Base-by-base conservation (phyloP, 2,113 vertebrate species). In the Bolborhynchus lineola region DNA sequence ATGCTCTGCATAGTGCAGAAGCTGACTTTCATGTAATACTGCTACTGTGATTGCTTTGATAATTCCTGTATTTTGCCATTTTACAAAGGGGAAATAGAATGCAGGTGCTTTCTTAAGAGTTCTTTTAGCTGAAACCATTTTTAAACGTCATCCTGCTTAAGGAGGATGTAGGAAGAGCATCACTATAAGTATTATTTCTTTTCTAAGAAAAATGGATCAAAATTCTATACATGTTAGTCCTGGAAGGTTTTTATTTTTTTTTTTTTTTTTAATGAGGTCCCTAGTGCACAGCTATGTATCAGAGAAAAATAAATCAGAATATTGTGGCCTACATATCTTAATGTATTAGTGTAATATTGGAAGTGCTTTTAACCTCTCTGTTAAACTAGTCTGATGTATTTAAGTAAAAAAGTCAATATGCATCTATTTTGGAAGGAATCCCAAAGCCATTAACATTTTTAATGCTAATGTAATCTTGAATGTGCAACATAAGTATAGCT, bases 361-460 rank as follows among this genome's bases (percentile, higher is more conserved):
- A 84, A 96, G 78, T 94, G 84, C 85, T 96, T 96, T 96, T 96
- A 97, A 91, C 83, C 84, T 75, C 72, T 92, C 86, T 49, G 91
- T 96, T 95, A 86, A 95, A 95, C 65, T 29, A 80, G 59, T 71
- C 81, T 91, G 84, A 95, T 88, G 62, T 68, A 63, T 53, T 86
- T 59, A 2, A 49, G 60, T 44, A 64, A 82, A 72, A 90, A 90
- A 85, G 52, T 79, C 77, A 68, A 89, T 89, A 94, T 59, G 39
- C 81, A 85, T 93, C 82, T 88, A 4, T 65, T 92, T 93, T 97
- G 95, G 92, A 95, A 92, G 72, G 93, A 69, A 94, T 97, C 89
- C 93, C 80, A 96, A 95, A 90, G 31, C 77, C 84, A 94, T 95
- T 84, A 86, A 81, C 82, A 72, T 91, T 96, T 86, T 82, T 90